These are phyloP conservation scores for Laupala kohalensis DNA, from an alignment of 1,140 invertebrate genomes.

Conservation along the genomic window DNA sequence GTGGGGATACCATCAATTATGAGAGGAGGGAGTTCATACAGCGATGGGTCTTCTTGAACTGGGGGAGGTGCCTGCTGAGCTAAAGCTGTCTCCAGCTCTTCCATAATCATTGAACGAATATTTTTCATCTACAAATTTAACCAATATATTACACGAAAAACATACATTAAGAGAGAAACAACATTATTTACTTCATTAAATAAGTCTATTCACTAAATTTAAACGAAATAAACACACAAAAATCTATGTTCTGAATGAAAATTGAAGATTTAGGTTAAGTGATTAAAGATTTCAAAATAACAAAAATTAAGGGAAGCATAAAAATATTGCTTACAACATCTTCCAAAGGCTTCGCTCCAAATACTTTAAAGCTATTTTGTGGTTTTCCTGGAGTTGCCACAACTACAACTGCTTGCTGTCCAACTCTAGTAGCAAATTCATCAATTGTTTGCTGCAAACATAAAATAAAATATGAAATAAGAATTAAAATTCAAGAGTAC, in stretches of 20 bases:
- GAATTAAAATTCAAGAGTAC: slow-evolving; percentile 11
- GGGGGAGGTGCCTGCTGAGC: slow-evolving; percentile 89
- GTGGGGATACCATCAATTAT: slow-evolving; percentile 97
- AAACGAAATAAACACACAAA: neutral
- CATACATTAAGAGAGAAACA: too few relatives aligned
- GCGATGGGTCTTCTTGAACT: slow-evolving; percentile 76
- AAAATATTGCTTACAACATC: slow-evolving; percentile 55
- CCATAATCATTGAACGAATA: slow-evolving; percentile 80
- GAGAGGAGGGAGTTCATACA: slow-evolving; percentile 88
- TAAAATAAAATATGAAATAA: neutral
- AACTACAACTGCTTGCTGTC: slow-evolving; percentile 92
- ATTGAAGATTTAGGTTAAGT: too few relatives aligned
- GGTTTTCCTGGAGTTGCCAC: slow-evolving; percentile 95
- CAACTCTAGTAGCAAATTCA: slow-evolving; percentile 91
- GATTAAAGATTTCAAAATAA: neutral
- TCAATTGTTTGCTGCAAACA: slow-evolving; percentile 80
- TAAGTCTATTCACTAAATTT: neutral
- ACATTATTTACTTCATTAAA: too few relatives aligned
- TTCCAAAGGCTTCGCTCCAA: slow-evolving; percentile 92
- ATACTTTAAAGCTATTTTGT: slow-evolving; percentile 89
- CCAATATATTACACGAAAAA: too few relatives aligned
- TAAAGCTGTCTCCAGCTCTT: slow-evolving; percentile 82
- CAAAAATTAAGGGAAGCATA: neutral
- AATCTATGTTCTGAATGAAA: too few relatives aligned
- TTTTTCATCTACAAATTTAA: slow-evolving; percentile 53